A percentile compares a stretch with the other conserved stretches of the same genome.
These are phyloP conservation scores for Acyrthosiphon pisum DNA, from an alignment of 1,140 invertebrate genomes.

Conservation along the genomic window DNA sequence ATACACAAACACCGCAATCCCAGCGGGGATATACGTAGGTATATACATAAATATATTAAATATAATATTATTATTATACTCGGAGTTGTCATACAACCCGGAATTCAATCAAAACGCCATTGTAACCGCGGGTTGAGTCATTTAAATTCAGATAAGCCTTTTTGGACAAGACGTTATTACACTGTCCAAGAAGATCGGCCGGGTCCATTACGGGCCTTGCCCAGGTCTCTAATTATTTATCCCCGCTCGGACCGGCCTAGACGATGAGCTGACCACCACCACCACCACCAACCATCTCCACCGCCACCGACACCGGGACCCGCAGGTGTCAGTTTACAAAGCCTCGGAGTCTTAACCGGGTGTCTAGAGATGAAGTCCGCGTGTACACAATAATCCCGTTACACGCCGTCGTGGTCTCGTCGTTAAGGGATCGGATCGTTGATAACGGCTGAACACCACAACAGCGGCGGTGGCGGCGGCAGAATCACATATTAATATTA, in stretches of 20 bases:
- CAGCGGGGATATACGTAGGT: background rate
- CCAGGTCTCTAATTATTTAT: constrained; percentile 53
- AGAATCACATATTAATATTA: background rate
- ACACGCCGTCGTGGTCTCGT: background rate
- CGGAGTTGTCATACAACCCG: constrained; percentile 39
- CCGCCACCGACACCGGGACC: background rate
- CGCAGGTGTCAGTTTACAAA: background rate
- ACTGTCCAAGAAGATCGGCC: constrained; percentile 42
- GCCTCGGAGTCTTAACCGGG: constrained; percentile 49
- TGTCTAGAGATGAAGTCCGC: constrained; percentile 26
- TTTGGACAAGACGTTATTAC: constrained; percentile 55
- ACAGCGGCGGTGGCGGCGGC: background rate
- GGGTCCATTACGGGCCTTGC: constrained; percentile 19
- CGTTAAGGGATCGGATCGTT: background rate
- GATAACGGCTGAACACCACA: background rate
- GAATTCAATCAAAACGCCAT: constrained; percentile 52
- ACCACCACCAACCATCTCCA: background rate
- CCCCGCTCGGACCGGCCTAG: background rate
- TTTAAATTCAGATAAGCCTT: constrained; percentile 56
- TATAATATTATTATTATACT: background rate
- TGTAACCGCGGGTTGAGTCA: constrained; percentile 25
- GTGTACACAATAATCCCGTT: constrained; percentile 34
- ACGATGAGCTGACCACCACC: constrained; percentile 34
- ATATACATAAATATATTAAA: background rate
- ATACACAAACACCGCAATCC: background rate